Base-by-base conservation (phyloP, 2,113 vertebrate genomes). In the Aplodontia rufa region DNA sequence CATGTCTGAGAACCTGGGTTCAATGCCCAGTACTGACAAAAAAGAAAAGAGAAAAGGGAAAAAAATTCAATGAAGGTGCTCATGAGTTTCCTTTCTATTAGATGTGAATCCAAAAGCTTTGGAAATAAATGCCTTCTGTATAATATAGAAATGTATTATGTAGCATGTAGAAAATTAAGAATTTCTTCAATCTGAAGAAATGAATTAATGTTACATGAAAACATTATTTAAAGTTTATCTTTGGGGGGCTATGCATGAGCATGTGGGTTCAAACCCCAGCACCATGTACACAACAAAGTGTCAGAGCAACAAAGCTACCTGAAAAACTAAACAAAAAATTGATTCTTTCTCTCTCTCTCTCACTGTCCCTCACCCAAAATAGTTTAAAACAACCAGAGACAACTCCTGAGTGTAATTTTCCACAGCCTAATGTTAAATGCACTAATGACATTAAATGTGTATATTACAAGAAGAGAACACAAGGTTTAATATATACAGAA, bases 401-500 rank as follows among this genome's bases (percentile, higher is more conserved):
- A 92, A 90, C 58, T 93, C 79, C 47, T 64, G 42, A 92, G 47
- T 68, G 2, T 47, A 80, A 53, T 91, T 78, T 68, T 66, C 62
- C n/a, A 80, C 28, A 91, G 12, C 72, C 93, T 69, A 90, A 42
- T 84, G 83, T 80, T 60, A 91, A 85, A 1, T 83, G 78, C 62
- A 84, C 45, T 62, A 76, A 84, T 62, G 24, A 94, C 9, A 53
- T 94, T 47, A 94, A 92, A 82, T 53, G 91, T 47, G 8, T 69
- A 53, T 55, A 60, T 68, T 60, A 84, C 30, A 92, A 84, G n/a
- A n/a, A 92, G 75, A 90, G 79, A 89, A 97, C 12, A 87, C 45
- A 37, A 87, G 89, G 87, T 86, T 97, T 95, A 97, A 96, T n/a
- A 96, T 90, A 24, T 97, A 96, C 60, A 96, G 84, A 96, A 88